Conservation (phyloP, 2,888 invertebrate genomes). For the Geotrupes spiniger region DNA sequence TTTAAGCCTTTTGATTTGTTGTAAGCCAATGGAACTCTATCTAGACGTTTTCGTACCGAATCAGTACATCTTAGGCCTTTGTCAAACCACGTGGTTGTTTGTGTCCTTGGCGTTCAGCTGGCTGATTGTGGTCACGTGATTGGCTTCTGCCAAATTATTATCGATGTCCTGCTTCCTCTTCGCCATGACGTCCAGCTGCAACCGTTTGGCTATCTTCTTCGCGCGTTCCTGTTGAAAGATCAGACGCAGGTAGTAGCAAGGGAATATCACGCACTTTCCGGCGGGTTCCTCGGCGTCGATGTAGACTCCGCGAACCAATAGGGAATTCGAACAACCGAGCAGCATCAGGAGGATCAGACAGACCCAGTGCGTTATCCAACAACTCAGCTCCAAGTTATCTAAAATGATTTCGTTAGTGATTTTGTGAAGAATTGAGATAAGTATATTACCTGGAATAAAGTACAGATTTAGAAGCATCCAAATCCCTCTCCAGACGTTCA, state of each 20-base stretch:
- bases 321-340: slow-evolving; percentile 82
- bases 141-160: slow-evolving; percentile 13
- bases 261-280: slow-evolving; percentile 79
- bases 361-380: slow-evolving; percentile 75
- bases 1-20: no score
- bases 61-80: slow-evolving; percentile 7
- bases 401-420: slow-evolving; percentile 35
- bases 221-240: slow-evolving; percentile 69
- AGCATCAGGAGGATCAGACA: slow-evolving; percentile 73
- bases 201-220: slow-evolving; percentile 51
- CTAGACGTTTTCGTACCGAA: no score
- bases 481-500: slow-evolving; percentile 85
- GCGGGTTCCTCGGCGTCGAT: slow-evolving; percentile 83
- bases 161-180: slow-evolving; percentile 30
- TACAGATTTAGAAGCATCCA: slow-evolving; percentile 80
- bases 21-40: slow-evolving; percentile 9
- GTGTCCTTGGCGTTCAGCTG: slow-evolving; percentile 20
- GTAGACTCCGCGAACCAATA: slow-evolving; percentile 82
- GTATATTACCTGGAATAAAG: slow-evolving; percentile 67
- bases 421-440: no score
- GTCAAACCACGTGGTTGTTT: slow-evolving; percentile 35
- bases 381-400: slow-evolving; percentile 73
- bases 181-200: slow-evolving; percentile 31
- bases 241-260: slow-evolving; percentile 77
- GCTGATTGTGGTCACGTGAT: slow-evolving; percentile 20